Evolutionary conservation across 2,113 vertebrate genomes (phyloP), one percentile per base, ranked within the genome.

Genomic region (Percina caprodes): DNA sequence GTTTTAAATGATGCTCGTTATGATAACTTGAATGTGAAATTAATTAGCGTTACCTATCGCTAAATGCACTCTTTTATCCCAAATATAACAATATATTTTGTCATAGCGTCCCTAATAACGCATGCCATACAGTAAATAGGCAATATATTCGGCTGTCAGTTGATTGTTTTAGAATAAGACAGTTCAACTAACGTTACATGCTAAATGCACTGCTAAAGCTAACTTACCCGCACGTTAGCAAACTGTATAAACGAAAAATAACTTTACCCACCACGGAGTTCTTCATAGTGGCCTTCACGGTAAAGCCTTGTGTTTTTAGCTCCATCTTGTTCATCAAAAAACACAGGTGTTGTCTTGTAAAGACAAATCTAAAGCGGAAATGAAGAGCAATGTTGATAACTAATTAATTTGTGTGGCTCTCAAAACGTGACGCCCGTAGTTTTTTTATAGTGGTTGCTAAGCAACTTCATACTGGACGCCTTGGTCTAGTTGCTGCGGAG

Each of bases 261-360:
- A 76, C 72, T 63, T 42, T 6, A 91, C 95, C 94, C 82, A 96
- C 95, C 93, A 92, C 88, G 0, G 88, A 84, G 89, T 94, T 95
- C 83, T 90, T 95, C 92, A 94, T 93, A 0, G 69, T 87, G 55
- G 94, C 88, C 77, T 89, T 94, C 10, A 92, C 58, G 2, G 94
- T 94, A 80, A 95, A 95, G 21, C 90, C 94, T 39, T 89, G 69
- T 0, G 93, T 79, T 65, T 74, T 90, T 7, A 91, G n/a, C 45
- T 89, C 70, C 14, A 3, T 70, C 33, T 52, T 79, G 5, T 30
- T 69, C 79, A 52, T 91, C 42, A 6, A 79, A 75, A 91, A 90
- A 56, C 66, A 45, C 71, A 19, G 61, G 15, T 68, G 0, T n/a
- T 24, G 15, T 49, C 23, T 12, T 18, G 4, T 24, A 12, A 21